Evolutionary conservation across 2,113 vertebrate genomes (phyloP).

Genomic region (Hemichromis elongatus): DNA sequence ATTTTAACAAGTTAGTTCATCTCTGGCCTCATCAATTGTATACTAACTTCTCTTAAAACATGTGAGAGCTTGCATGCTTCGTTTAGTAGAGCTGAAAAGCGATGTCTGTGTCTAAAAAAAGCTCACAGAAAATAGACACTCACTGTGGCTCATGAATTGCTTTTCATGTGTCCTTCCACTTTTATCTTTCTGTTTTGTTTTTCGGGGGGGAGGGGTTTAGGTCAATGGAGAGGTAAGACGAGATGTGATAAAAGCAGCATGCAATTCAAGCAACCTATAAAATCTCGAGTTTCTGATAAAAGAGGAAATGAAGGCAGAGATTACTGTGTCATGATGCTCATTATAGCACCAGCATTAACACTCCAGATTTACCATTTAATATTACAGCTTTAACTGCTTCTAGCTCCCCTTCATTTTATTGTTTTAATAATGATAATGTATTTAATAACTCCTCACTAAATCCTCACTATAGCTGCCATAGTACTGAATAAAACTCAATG

Average conservation of each 20-base stretch:
- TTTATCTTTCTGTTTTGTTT: slow-evolving; percentile 77
- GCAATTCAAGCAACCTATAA: slow-evolving; percentile 62
- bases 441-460: background rate
- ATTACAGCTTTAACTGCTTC: background rate
- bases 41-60: background rate
- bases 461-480: background rate
- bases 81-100: background rate
- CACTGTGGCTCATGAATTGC: slow-evolving; percentile 75
- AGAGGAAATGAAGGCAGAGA: background rate
- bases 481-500: background rate
- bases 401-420: background rate
- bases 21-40: background rate
- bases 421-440: background rate
- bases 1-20: slow-evolving; percentile 12
- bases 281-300: slow-evolving; percentile 16
- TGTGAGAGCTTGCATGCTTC: background rate
- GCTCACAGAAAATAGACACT: background rate
- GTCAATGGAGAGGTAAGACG: slow-evolving; percentile 95
- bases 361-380: background rate
- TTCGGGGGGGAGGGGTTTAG: slow-evolving; percentile 73
- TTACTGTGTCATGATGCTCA: background rate
- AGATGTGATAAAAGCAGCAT: slow-evolving; percentile 75
- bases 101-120: background rate
- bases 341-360: background rate
- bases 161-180: slow-evolving; percentile 87